phyloP scores from a whole-genome alignment of 2,113 vertebrate genomes.

The Clinocottus analis region DNA sequence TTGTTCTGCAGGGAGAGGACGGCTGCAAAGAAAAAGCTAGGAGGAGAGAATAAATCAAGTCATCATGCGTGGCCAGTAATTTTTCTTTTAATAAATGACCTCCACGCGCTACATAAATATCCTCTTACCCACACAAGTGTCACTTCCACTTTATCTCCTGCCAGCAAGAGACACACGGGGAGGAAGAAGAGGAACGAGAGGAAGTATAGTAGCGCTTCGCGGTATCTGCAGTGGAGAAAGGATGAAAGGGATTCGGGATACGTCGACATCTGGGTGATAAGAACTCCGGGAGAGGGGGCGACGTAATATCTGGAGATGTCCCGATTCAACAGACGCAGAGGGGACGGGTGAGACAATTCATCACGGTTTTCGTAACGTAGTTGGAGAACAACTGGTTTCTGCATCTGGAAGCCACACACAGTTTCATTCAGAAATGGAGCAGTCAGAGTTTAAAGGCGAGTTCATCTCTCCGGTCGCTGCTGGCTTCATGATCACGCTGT shows the following conservation, averaged over 20 bases:
- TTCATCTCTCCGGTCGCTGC: background rate
- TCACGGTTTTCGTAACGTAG: background rate
- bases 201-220: conserved; percentile 5
- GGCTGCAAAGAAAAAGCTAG: conserved; percentile 7
- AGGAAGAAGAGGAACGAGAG: conserved; percentile 21
- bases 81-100: conserved; percentile 69
- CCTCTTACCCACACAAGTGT: conserved; percentile 52
- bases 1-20: conserved; percentile 9
- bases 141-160: conserved; percentile 65
- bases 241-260: background rate
- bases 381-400: background rate
- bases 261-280: conserved; percentile 7
- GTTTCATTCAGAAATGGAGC: background rate
- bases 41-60: conserved; percentile 58
- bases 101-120: conserved; percentile 60
- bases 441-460: background rate
- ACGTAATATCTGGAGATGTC: background rate
- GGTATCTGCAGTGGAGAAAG: conserved; percentile 29
- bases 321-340: background rate
- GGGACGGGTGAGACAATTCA: background rate
- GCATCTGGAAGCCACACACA: background rate
- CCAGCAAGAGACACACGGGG: conserved; percentile 25
- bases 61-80: conserved; percentile 63
- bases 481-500: too few relatives aligned
- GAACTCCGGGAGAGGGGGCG: background rate